Base-by-base conservation (phyloP, 2,888 invertebrate species). In the Tortrix viridana region DNA sequence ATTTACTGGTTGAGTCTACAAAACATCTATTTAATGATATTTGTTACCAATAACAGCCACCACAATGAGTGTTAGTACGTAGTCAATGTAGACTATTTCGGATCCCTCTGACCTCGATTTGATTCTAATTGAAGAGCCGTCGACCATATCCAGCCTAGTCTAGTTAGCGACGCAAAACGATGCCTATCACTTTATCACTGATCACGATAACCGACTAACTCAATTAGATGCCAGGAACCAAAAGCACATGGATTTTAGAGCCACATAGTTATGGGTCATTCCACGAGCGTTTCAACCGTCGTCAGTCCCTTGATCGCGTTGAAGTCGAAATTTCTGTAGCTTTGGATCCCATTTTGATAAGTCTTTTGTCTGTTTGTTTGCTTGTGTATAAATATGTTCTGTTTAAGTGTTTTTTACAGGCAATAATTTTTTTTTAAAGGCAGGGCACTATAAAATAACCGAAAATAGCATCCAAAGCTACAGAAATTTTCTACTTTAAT, bases 121-220 rank as follows among this genome's bases (percentile, higher is more conserved):
- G 43, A 55, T 61, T 61, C 43, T 61, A 56, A 56, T 56, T 50
- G 55, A 44, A 38, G 53, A 49, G 19, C 49, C 22, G 58, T 14
- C 49, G 37, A 18, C 37, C 37, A 43, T 55, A 56, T 56, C 43
- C 18, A 49, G 37, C 49, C 20, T 22, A 49, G 37, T 55, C 20
- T 19, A 22, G 37, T 48, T 54, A 20, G 46, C 46, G 19, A 38
- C 49, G 38, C 61, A 50, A 52, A 56, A 62, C 20, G 62, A 38
- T 52, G 20, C 50, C 56, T 41, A 56, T 57, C 49, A 44, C 26
- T 62, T n/a, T 44, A 50, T 56, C 22, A 44, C 50, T 46, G 56
- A 59, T 56, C 38, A 44, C 5, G 19, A 46, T 56, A 50, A 44
- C 1, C n/a, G 43, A 37, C 43, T 49, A 44, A 55, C 23, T 5